Percentiles rank a stretch among this genome's conserved stretches.
These are phyloP conservation scores for Cyanoramphus novaezelandiae DNA, from an alignment of 2,113 vertebrate species.

Conservation along the genomic window DNA sequence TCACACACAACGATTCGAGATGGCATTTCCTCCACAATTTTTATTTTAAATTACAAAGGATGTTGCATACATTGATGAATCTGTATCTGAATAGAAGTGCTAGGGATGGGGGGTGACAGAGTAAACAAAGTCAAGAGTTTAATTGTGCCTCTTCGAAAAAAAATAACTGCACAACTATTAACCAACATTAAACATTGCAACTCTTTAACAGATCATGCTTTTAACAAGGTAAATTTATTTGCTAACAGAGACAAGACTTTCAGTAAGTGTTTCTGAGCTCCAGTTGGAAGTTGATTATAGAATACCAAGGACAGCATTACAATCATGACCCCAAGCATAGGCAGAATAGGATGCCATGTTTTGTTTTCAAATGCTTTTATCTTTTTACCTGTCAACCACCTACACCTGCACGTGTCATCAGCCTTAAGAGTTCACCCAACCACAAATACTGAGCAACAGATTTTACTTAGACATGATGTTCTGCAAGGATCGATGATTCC, in stretches of 20 bases:
- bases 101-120: slow-evolving; percentile 74
- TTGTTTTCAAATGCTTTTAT: slow-evolving; percentile 40
- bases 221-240: slow-evolving; percentile 91
- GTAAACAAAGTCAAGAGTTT: slow-evolving; percentile 76
- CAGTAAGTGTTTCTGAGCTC: slow-evolving; percentile 89
- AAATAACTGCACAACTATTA: slow-evolving; percentile 88
- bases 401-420: slow-evolving; percentile 29
- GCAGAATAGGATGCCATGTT: slow-evolving; percentile 66
- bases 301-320: slow-evolving; percentile 72
- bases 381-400: slow-evolving; percentile 20
- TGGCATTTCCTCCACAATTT: slow-evolving; percentile 72
- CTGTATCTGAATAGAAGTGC: slow-evolving; percentile 81
- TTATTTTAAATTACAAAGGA: slow-evolving; percentile 87
- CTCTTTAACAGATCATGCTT: slow-evolving; percentile 92
- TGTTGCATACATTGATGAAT: slow-evolving; percentile 83
- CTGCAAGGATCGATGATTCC: neutral
- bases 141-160: slow-evolving; percentile 83
- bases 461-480: neutral
- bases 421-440: slow-evolving; percentile 49
- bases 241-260: slow-evolving; percentile 93
- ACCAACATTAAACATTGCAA: slow-evolving; percentile 92
- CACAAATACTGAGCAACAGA: slow-evolving; percentile 45
- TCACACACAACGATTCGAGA: slow-evolving; percentile 58
- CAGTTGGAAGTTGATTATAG: slow-evolving; percentile 81
- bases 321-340: slow-evolving; percentile 68